Evolutionary conservation across 1,140 invertebrate genomes (phyloP), one percentile per base, ranked within the genome.

Genomic region (Nasonia vitripennis): DNA sequence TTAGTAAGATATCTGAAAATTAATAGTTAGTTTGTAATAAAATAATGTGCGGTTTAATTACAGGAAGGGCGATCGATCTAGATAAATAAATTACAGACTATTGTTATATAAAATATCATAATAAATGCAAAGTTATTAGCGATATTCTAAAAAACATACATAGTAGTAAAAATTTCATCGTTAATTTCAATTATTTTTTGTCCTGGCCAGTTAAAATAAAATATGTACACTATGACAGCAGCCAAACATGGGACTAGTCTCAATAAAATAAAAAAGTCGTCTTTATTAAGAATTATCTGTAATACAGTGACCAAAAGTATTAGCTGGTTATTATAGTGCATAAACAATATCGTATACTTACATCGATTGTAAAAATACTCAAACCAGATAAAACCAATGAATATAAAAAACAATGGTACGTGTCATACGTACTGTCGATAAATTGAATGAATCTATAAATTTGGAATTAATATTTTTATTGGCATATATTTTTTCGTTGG

Each of bases 1-100:
- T 77, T 67, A 20, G 62, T 78, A 6, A 55, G 51, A 27, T 84
- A 84, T 10, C 83, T 84, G 34, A 79, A 41, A 74, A 82, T 2
- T 34, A 12, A 68, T 80, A 12, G 67, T 41, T 41, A 68, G 37
- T 67, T 67, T 20, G 11, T 67, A 20, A 67, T 67, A 27, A 27
- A 27, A 34, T 34, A 34, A 34, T 34, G 34, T 34, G 34, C 5
- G 27, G 27, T 5, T 34, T 34, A 34, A 34, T 34, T 34, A 34
- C 34, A 34, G 34, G 5, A 6, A 37, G 34, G 34, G 34, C 3
- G 34, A 37, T 37, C 34, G 5, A 27, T 27, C 27, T 27, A 37
- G 5, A 37, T 37, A 6, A 0, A 37, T 37, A 37, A 37, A 37
- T 6, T 37, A 37, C 3, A 14, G 11, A 27, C 27, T 27, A 27